Evolutionary conservation across 2,113 vertebrate genomes (phyloP), one percentile per base, ranked within the genome.

Genomic region (Rhinoptilus africanus): DNA sequence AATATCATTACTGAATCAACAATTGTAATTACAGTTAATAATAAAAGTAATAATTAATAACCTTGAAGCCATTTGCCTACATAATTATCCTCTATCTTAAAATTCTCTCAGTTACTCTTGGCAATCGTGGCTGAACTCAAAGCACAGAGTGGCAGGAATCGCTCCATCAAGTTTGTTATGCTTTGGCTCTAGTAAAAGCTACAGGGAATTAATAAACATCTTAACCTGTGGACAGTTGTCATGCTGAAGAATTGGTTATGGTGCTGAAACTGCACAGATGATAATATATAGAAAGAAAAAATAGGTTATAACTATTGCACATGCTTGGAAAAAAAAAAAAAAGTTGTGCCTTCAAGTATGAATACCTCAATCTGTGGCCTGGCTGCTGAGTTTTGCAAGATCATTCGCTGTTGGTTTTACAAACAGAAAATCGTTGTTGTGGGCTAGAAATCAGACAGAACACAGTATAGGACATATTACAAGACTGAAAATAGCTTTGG

Each of bases 401-500:
- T 90, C 59, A 83, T 51, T 93, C 76, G 47, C 47, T 63, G 68
- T 47, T 62, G 30, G 23, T 62, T 96, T 82, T 75, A 89, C 71
- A 97, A 93, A 94, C 24, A 95, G 50, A 76, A 93, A 92, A 91
- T 8, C 10, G 83, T 45, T 80, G 80, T 86, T 80, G 43, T 85
- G 78, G 27, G 72, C 50, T 96, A 81, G 85, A 96, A 98, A 96
- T 92, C 60, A 96, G 77, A 57, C 69, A 87, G 77, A 88, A 69
- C 37, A 45, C 1, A 76, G 39, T 68, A 41, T 32, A 93, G 78
- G 72, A 86, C 84, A 78, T 78, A 95, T 95, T 92, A 89, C 8
- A 82, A 96, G 34, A 89, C n/a, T 82, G 87, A 82, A 97, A 97
- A 96, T 14, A 56, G 59, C 48, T 96, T 97, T 96, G 63, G 39